phyloP scores from a whole-genome alignment of 2,797 vertebrate species.

The Limosa lapponica region DNA sequence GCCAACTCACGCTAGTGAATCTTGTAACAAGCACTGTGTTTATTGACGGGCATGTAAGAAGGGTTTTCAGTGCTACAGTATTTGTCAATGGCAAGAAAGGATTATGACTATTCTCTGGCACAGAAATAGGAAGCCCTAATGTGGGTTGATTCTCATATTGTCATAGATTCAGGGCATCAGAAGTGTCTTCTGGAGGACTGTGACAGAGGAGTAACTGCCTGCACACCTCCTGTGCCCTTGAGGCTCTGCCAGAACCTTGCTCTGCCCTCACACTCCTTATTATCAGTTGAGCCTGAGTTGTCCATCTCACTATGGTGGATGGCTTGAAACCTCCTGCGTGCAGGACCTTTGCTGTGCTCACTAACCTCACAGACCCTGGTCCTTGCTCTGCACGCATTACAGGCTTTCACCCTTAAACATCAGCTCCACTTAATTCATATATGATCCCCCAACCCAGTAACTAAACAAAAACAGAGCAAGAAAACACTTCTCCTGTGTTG shows the following conservation, averaged over 20 bases:
- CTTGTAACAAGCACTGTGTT: background rate
- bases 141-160: background rate
- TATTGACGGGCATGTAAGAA: background rate
- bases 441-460: background rate
- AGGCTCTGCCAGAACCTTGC: background rate
- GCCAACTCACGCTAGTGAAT: rapidly evolving
- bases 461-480: background rate
- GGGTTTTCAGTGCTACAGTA: background rate
- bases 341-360: background rate
- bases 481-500: background rate
- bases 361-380: background rate
- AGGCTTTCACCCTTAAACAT: background rate
- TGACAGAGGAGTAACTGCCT: background rate
- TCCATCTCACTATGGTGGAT: background rate
- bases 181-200: background rate
- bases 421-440: background rate
- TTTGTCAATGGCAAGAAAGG: background rate
- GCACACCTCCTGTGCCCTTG: background rate
- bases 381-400: background rate
- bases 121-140: background rate
- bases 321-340: background rate
- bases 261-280: background rate
- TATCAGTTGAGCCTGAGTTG: background rate
- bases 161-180: background rate
- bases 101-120: background rate